Percentiles rank a stretch among this genome's conserved stretches.
These are phyloP conservation scores for Sylvia borin DNA, from an alignment of 2,797 vertebrate genomes.

Conservation along the genomic window DNA sequence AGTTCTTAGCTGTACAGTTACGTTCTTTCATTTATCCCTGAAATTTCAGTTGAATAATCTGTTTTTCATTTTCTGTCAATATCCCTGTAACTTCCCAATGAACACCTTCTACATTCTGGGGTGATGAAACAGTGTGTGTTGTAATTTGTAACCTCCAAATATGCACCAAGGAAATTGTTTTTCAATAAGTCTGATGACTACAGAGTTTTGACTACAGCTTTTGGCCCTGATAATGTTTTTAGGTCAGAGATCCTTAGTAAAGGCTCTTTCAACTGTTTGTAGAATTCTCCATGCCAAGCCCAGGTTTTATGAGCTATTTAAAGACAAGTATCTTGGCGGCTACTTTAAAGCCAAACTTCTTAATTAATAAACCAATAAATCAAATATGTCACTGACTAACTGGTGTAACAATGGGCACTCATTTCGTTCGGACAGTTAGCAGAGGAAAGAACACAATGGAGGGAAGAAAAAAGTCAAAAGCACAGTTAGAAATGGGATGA, in stretches of 20 bases:
- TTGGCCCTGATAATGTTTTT: not conserved
- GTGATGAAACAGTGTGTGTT: not conserved
- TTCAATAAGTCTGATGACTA: not conserved
- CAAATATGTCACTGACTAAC: not conserved
- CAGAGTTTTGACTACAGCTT: not conserved
- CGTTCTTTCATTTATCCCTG: not conserved
- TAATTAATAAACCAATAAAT: not conserved
- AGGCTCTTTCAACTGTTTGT: not conserved
- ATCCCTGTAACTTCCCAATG: fast-evolving
- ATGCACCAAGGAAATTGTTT: not conserved
- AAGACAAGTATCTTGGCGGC: not conserved
- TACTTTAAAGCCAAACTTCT: not conserved
- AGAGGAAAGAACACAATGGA: not conserved
- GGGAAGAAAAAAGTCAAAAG: not conserved
- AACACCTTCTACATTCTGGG: not conserved
- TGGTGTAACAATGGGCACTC: not conserved
- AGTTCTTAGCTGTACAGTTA: not conserved
- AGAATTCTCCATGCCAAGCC: not conserved
- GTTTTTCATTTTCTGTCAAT: not conserved
- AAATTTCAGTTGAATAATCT: not conserved
- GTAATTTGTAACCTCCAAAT: not conserved
- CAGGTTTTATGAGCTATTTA: not conserved
- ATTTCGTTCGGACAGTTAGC: not conserved
- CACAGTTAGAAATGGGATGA: not conserved
- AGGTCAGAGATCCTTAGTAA: not conserved